Conservation (phyloP, 2,888 invertebrate species). For the Spodoptera exigua region DNA sequence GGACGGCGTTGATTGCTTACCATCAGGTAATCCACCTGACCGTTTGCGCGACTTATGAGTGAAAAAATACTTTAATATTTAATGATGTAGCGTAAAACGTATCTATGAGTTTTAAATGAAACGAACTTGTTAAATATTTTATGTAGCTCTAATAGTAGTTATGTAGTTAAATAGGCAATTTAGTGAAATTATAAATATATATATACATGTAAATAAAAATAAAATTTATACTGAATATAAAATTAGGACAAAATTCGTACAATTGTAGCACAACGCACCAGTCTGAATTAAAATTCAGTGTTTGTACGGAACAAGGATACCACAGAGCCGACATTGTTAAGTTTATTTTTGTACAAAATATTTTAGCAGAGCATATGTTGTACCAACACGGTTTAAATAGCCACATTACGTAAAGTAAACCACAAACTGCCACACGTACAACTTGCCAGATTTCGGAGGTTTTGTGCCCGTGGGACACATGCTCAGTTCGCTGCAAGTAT, state of each 20-base stretch:
- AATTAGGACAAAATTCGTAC: conserved; percentile 3
- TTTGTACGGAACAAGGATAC: conserved; percentile 12
- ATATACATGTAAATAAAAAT: too few relatives aligned
- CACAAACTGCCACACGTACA: conserved; percentile 21
- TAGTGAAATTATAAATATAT: too few relatives aligned
- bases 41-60: too few relatives aligned
- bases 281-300: conserved; percentile 17
- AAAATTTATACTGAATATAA: not conserved
- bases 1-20: too few relatives aligned
- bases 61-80: too few relatives aligned
- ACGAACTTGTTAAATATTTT: too few relatives aligned
- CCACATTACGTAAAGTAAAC: conserved; percentile 33
- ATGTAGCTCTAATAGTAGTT: too few relatives aligned
- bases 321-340: conserved; percentile 17
- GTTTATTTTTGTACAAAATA: conserved; percentile 34
- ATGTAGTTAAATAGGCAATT: too few relatives aligned
- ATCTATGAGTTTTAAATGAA: too few relatives aligned
- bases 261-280: conserved; percentile 11
- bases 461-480: conserved; percentile 5
- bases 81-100: too few relatives aligned
- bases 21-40: too few relatives aligned
- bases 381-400: conserved; percentile 17
- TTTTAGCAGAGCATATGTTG: conserved; percentile 26
- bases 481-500: conserved; percentile 7
- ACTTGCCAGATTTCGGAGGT: conserved; percentile 14